Evolutionary conservation across 2,888 invertebrate species (phyloP).

Genomic region (Cepaea hortensis): DNA sequence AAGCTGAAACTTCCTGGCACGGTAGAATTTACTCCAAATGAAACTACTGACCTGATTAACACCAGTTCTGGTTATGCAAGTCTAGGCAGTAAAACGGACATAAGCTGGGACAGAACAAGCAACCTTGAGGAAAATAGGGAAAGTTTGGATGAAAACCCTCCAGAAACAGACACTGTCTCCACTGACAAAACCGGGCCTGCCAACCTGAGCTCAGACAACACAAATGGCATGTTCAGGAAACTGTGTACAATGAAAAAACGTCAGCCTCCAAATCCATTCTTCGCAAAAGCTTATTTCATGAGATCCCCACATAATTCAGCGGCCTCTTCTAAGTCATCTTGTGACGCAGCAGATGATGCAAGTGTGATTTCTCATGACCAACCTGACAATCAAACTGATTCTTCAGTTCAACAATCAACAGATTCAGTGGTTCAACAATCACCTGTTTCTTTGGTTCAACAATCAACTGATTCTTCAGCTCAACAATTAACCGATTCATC

Average conservation of each 20-base stretch:
- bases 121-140: not conserved
- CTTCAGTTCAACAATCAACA: not conserved
- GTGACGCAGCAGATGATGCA: not conserved
- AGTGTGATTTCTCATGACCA: too few relatives aligned
- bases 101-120: not conserved
- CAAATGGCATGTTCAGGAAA: not conserved
- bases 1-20: not conserved
- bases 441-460: not conserved
- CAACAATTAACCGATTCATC: not conserved
- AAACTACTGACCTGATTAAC: not conserved
- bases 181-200: not conserved
- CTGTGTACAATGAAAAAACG: conserved; percentile 19
- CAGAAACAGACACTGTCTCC: not conserved
- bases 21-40: not conserved
- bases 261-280: conserved; percentile 44
- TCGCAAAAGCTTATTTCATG: conserved; percentile 40
- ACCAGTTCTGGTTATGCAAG: not conserved
- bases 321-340: conserved; percentile 27
- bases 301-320: conserved; percentile 4
- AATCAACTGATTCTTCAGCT: not conserved
- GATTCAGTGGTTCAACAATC: not conserved
- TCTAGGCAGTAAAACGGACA: not conserved
- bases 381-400: not conserved
- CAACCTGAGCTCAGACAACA: not conserved
- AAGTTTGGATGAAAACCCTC: not conserved